These are phyloP conservation scores for Torymus texanus DNA, from an alignment of 2,888 invertebrate species.

Conservation along the genomic window DNA sequence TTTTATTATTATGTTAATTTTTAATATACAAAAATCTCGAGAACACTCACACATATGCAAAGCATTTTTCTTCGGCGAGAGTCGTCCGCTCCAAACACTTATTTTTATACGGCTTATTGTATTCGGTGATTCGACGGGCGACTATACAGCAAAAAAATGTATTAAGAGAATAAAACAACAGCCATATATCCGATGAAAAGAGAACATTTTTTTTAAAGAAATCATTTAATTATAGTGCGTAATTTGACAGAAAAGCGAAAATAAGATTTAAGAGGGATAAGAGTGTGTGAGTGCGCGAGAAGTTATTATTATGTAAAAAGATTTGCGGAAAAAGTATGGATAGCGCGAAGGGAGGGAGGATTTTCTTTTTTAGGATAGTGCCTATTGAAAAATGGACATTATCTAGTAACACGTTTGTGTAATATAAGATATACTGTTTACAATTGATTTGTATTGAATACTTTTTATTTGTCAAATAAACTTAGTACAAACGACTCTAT, in stretches of 20 bases:
- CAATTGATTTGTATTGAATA: conserved; percentile 72
- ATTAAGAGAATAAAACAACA: conserved; percentile 44
- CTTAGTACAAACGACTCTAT: conserved; percentile 69
- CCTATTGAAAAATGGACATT: conserved; percentile 45
- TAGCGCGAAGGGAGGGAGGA: conserved; percentile 51
- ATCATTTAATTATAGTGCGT: conserved; percentile 37
- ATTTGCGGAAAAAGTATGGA: conserved; percentile 46
- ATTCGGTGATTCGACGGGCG: conserved; percentile 26
- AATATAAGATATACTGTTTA: conserved; percentile 70
- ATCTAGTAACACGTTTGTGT: conserved; percentile 62
- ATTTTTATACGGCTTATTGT: conserved; percentile 45
- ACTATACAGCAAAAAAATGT: conserved; percentile 5
- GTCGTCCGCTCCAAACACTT: conserved; percentile 33
- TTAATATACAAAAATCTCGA: conserved; percentile 32
- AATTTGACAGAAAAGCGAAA: conserved; percentile 28
- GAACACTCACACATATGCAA: conserved; percentile 19
- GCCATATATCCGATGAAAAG: conserved; percentile 37
- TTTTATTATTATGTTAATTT: conserved; percentile 27
- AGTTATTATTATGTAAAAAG: conserved; percentile 36
- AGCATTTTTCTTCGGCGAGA: conserved; percentile 21
- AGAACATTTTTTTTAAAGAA: conserved; percentile 47
- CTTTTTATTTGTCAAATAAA: conserved; percentile 74
- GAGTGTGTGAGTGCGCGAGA: conserved; percentile 42
- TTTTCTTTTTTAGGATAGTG: conserved; percentile 47
- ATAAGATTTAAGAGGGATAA: conserved; percentile 25